Conservation (phyloP, 2,888 invertebrate genomes). For the Tinea semifulvella region DNA sequence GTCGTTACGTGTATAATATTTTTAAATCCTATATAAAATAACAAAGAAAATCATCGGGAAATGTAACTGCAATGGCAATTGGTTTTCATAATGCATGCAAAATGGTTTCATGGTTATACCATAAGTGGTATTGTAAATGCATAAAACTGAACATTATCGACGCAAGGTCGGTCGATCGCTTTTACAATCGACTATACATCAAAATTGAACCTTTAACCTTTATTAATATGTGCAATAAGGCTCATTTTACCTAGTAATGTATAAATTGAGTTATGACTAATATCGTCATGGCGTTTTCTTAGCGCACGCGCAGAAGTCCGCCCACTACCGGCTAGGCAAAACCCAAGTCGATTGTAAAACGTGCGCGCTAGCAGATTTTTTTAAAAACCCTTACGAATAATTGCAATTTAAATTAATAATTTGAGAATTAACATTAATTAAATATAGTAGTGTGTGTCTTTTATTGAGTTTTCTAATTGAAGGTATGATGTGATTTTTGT, state of each 20-base stretch:
- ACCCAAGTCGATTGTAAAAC: not conserved
- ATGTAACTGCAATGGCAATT: too few species aligned
- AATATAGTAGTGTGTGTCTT: not conserved
- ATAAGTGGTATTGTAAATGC: constrained; percentile 2
- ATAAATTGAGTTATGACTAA: not conserved
- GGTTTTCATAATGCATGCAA: too few species aligned
- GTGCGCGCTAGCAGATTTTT: constrained; percentile 2
- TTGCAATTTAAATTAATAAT: too few species aligned
- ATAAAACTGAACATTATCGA: constrained; percentile 10
- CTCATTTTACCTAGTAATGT: not conserved
- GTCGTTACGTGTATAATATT: too few species aligned
- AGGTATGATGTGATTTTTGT: not conserved
- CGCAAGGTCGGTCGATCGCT: constrained; percentile 11
- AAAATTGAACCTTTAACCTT: too few species aligned
- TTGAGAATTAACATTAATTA: too few species aligned
- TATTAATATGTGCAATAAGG: not conserved
- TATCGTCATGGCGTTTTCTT: constrained; percentile 12
- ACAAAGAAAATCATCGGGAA: too few species aligned
- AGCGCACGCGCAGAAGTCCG: constrained; percentile 6
- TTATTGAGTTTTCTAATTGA: not conserved
- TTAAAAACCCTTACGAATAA: not conserved
- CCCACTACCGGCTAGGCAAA: not conserved
- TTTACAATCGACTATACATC: not conserved
- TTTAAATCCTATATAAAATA: too few species aligned
- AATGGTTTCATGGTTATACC: not conserved